phyloP scores from a whole-genome alignment of 2,888 invertebrate genomes.

The Halictus ligatus region DNA sequence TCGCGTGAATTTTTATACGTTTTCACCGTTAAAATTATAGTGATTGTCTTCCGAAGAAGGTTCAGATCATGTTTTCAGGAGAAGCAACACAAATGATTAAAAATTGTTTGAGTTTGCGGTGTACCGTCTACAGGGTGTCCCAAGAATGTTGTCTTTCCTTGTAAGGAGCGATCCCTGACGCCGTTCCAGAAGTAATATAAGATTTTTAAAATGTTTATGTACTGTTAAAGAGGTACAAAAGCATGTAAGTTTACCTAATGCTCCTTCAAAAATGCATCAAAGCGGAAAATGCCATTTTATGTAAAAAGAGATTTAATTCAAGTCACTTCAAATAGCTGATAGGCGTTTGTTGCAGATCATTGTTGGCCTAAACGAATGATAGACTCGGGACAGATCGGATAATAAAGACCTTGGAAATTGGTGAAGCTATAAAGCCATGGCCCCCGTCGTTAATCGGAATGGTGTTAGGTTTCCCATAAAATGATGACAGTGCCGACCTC shows the following conservation, averaged over 20 bases:
- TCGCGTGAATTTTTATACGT: neutral
- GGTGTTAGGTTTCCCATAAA: constrained; percentile 8
- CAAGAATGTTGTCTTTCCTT: too few species aligned
- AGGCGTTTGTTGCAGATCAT: neutral
- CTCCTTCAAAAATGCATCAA: too few species aligned
- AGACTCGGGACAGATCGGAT: neutral
- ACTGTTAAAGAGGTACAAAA: too few species aligned
- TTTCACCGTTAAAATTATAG: neutral
- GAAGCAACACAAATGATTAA: neutral
- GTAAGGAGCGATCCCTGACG: too few species aligned
- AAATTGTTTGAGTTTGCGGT: neutral
- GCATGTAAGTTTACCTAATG: too few species aligned
- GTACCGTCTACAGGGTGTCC: too few species aligned
- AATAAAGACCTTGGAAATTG: constrained; percentile 1
- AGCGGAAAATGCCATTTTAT: too few species aligned
- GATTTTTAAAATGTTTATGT: too few species aligned
- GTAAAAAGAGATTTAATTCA: neutral
- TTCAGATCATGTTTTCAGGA: neutral
- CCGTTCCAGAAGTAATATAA: too few species aligned
- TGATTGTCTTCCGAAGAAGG: neutral
- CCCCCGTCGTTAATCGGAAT: constrained; percentile 8
- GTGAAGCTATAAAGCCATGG: neutral
- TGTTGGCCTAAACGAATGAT: neutral
- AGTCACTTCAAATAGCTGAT: neutral
- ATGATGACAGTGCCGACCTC: neutral